Base-by-base conservation (phyloP, 2,888 invertebrate genomes). In the Eupelmus urozonus region DNA sequence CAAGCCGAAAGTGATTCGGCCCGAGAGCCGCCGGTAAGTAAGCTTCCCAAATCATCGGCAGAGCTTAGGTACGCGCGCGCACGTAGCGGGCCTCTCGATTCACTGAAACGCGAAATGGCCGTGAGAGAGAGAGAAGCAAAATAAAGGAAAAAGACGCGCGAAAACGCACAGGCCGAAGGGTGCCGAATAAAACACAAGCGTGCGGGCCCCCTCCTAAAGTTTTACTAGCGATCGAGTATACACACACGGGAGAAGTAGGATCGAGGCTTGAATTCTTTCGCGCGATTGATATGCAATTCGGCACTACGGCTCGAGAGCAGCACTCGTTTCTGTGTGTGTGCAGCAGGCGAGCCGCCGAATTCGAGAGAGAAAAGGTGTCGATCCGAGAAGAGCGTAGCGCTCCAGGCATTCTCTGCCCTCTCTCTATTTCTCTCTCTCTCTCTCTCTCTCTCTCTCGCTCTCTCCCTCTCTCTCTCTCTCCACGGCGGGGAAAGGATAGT, bases 21-120 rank as follows among this genome's bases (percentile, higher is more conserved):
- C 16, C 49, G 3, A 42, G 20, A n/a, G 45, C 23, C 7, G 9
- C 34, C 29, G 0, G 1, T 18, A 29, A 51, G 27, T 13, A 49
- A 40, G 34, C 13, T 45, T 45, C 16, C 16, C 9, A 45, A 45
- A 45, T 34, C 34, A 34, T 34, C 34, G 9, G 9, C 34, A n/a
- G 34, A 34, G 9, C 16, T 45, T 34, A 34, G 2, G 13, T 9
- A 45, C 16, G 2, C 45, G 13, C 13, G 13, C 45, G 13, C 45
- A 34, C 45, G 16, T 45, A 45, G 2, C 16, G 45, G 13, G 16
- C 16, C 9, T 13, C 23, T 25, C 57, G 76, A 67, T 45, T 73
- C 80, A 78, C 72, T 72, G 81, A 80, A 69, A 79, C 76, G 73
- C 78, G 78, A 76, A 82, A 83, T 81, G 79, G 79, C 16, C n/a